phyloP scores from a whole-genome alignment of 2,888 invertebrate species.

The Melanchra persicariae region DNA sequence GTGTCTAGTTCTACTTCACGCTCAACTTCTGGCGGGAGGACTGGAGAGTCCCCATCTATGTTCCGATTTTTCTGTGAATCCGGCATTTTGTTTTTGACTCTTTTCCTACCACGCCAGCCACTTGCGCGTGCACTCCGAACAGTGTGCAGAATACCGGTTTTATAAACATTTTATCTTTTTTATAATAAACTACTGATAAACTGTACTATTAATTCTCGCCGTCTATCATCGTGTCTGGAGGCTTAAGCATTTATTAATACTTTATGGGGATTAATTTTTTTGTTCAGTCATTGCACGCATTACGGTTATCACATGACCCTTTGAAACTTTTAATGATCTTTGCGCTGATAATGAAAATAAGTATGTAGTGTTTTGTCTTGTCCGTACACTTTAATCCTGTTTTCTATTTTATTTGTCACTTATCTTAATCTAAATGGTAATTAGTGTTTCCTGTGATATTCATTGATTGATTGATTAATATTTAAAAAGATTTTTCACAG shows the following conservation, averaged over 20 bases:
- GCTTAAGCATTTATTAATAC: constrained; percentile 46
- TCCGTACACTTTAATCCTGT: too few relatives aligned
- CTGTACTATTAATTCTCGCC: constrained; percentile 25
- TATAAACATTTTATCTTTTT: constrained; percentile 51
- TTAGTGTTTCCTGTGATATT: background rate
- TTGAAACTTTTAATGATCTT: background rate
- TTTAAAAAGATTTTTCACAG: too few relatives aligned
- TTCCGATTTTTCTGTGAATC: constrained; percentile 23
- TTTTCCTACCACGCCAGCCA: constrained; percentile 2
- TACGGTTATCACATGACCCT: background rate
- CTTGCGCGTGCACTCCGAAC: constrained; percentile 29
- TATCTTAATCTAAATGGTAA: background rate
- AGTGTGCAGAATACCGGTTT: constrained; percentile 28
- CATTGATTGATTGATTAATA: too few relatives aligned
- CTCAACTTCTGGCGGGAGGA: background rate
- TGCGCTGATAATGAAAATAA: background rate
- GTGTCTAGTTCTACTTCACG: constrained; percentile 77
- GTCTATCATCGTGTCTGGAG: constrained; percentile 36
- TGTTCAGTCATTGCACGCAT: background rate
- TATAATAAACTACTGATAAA: constrained; percentile 53
- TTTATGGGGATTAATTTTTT: background rate
- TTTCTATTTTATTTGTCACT: background rate
- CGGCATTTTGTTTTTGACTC: constrained; percentile 8
- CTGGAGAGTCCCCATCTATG: constrained; percentile 17
- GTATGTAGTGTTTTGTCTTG: background rate